A percentile compares a stretch with the other conserved stretches of the same genome.
Evolutionary conservation across 2,113 vertebrate genomes (phyloP).

Genomic region (Peromyscus californicus): DNA sequence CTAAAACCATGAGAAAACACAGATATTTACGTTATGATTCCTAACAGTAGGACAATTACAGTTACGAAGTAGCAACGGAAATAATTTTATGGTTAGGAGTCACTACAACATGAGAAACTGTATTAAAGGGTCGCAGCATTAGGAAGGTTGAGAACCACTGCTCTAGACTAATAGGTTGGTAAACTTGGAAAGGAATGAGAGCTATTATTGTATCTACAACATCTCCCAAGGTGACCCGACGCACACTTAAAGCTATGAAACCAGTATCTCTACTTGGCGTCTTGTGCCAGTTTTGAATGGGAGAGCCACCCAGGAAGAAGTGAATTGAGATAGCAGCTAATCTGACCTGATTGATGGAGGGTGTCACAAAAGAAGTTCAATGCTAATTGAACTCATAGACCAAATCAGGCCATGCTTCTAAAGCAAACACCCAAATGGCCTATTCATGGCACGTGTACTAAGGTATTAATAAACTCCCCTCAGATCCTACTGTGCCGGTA

Average conservation of each 20-base stretch:
- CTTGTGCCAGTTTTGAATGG: neutral
- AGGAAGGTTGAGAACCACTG: neutral
- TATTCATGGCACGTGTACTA: constrained; percentile 40
- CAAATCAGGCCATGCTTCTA: neutral
- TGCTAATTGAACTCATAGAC: neutral
- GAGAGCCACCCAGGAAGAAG: neutral
- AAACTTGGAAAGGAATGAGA: neutral
- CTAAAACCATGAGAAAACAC: neutral
- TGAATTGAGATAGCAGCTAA: neutral
- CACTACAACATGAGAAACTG: neutral
- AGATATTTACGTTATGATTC: neutral
- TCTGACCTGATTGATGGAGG: neutral
- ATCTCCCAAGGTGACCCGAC: neutral
- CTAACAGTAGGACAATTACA: neutral
- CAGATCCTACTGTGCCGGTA: neutral
- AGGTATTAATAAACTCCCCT: constrained; percentile 39
- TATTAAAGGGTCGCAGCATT: neutral
- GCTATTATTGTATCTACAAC: neutral
- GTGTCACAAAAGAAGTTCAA: neutral
- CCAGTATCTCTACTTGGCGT: neutral
- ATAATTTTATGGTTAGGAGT: neutral
- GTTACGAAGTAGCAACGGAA: neutral
- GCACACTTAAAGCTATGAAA: neutral
- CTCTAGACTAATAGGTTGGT: neutral
- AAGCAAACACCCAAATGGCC: neutral